Evolutionary conservation across 1,140 invertebrate genomes (phyloP), one percentile per base, ranked within the genome.

Genomic region (Atta texana): DNA sequence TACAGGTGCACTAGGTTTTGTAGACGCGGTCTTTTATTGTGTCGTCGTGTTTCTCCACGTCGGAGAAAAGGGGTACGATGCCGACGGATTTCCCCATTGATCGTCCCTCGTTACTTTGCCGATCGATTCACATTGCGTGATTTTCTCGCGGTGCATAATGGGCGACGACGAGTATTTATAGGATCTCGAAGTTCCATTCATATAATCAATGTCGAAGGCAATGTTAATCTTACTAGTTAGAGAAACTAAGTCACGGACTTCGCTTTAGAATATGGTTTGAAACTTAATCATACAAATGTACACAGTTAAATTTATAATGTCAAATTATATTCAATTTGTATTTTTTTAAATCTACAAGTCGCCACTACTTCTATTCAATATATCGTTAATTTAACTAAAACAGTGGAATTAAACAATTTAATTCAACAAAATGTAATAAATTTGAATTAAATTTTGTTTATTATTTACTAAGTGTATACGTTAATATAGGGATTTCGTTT

Each of bases 1-100:
- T 69, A 88, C 90, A 90, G 90, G 90, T 92, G 92, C 86, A 90
- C 24, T 66, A 18, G 86, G 87, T 92, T 90, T 71, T 85, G 69
- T 76, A 49, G 12, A 74, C 78, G 24, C 78, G 24, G 14, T 44
- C 39, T 86, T 24, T 71, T 74, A 89, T 90, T 89, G 89, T 90
- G 63, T 34, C 44, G 8, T 49, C 88, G 78, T 78, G 88, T 87
- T 90, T 89, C 77, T 84, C 76, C 85, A n/a, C 85, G 88, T 66
- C 72, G 51, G 34, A 24, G 69, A 89, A 71, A 89, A 84, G 59
- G 89, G 89, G 57, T 90, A 66, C 59, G 5, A 57, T 71, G 78
- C 55, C 78, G 80, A 63, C 69, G 57, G 80, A 84, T 84, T 75
- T 84, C 55, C 82, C 88, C 84, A 81, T 81, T 76, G 82, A 87